Base-by-base conservation (phyloP, 2,113 vertebrate genomes). In the Dromaius novaehollandiae region DNA sequence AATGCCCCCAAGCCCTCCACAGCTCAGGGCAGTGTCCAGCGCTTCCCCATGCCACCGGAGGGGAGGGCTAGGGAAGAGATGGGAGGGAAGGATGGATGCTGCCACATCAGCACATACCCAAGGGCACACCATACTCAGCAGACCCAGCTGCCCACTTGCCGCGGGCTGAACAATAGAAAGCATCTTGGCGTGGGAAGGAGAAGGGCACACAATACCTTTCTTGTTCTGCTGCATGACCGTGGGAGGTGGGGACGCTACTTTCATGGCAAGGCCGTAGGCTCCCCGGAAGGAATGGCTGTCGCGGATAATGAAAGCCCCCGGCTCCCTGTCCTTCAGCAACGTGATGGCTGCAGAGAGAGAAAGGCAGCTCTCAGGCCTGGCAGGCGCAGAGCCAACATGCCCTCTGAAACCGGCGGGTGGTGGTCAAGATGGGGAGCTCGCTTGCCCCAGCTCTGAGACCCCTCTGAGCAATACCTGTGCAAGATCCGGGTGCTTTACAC, bases 201-300 rank as follows among this genome's bases (percentile, higher is more conserved):
- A 56, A 79, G 70, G 74, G 71, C 68, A n/a, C 44, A 46, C 82
- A 71, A 86, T 98, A 99, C 99, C 99, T 99, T 99, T 99, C 96
- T 99, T 99, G 97, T 91, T 99, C 93, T 98, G 99, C 94, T 99
- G 99, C 86, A 98, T 36, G 46, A 98, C 97, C 2, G 98, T 98
- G 22, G 99, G 99, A 42, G 99, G 99, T 0, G 99, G 99, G 7
- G 98, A 99, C 26, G 99, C 99, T 44, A 99, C 99, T 95, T 99
- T 99, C 99, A 99, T 99, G 56, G 99, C 99, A 28, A 99, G 95
- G 73, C 99, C 99, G 0, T 99, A 99, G 82, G 99, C 99, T 61
- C 99, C 99, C 44, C 99, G 98, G 98, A 99, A 99, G 10, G 99
- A 99, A 97, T 99, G 99, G 90, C 99, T 99, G 98, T 99, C 99